A percentile compares a stretch with the other conserved stretches of the same genome.
phyloP scores from a whole-genome alignment of 2,113 vertebrate species.

The Mesocricetus auratus region DNA sequence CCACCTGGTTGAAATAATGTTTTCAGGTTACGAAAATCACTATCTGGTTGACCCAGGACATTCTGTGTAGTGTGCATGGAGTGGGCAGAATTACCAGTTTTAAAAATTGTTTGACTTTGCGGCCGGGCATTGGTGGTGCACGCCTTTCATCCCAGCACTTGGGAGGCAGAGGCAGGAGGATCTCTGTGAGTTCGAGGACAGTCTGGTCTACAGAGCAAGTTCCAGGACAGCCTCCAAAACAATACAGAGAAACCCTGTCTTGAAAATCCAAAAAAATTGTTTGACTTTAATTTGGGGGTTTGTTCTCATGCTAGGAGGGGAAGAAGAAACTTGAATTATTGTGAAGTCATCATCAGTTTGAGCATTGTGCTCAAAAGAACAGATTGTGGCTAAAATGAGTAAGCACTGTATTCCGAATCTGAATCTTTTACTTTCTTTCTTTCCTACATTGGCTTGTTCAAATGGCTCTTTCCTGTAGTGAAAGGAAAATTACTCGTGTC shows the following conservation, averaged over 20 bases:
- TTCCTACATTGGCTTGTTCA: constrained; percentile 41
- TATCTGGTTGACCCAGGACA: constrained; percentile 49
- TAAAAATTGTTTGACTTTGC: constrained; percentile 54
- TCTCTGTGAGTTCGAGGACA: no score
- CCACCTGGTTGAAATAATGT: constrained; percentile 69
- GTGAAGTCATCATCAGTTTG: background rate
- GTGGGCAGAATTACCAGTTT: constrained; percentile 35
- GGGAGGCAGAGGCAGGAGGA: no score
- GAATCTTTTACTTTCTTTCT: constrained; percentile 48
- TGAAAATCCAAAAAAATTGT: no score
- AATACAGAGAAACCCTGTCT: no score
- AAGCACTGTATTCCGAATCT: constrained; percentile 56
- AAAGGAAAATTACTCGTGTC: background rate
- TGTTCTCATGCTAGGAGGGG: constrained; percentile 2
- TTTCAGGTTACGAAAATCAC: constrained; percentile 66
- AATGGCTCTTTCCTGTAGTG: constrained; percentile 14
- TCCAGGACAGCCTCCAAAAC: no score
- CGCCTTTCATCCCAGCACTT: no score
- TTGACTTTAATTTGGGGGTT: constrained; percentile 28
- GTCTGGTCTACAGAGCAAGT: no score
- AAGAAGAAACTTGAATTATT: constrained; percentile 18
- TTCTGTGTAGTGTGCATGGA: background rate
- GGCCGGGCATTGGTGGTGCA: no score
- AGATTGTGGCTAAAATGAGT: constrained; percentile 33
- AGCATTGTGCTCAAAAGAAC: no score